Conservation (phyloP, 2,113 vertebrate species). For the Chrysochloris asiatica region DNA sequence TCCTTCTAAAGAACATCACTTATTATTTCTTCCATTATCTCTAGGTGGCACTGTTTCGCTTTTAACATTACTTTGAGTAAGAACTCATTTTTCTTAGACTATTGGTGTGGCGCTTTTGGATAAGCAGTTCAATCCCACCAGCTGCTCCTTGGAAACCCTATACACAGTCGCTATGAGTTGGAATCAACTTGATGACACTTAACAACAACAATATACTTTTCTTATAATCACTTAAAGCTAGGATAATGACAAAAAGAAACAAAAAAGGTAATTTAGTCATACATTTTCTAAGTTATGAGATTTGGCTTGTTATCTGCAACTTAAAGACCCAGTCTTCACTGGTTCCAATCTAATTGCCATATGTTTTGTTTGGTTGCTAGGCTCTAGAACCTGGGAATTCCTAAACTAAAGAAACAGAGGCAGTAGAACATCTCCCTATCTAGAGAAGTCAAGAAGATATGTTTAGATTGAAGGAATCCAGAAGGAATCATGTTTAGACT, state of each 20-base stretch:
- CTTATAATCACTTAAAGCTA: neutral
- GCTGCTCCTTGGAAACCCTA: too few species aligned
- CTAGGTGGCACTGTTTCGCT: constrained; percentile 72
- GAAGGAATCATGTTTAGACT: neutral
- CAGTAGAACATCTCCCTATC: neutral
- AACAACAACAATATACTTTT: too few species aligned
- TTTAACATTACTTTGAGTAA: neutral
- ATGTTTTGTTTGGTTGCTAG: too few species aligned
- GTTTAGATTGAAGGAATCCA: neutral
- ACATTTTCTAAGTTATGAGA: neutral
- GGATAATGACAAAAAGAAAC: neutral
- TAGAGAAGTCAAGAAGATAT: neutral
- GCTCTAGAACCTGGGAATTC: neutral
- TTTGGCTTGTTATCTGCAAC: neutral
- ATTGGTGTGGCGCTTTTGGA: too few species aligned
- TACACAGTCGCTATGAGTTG: too few species aligned
- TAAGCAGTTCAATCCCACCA: too few species aligned
- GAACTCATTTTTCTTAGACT: neutral
- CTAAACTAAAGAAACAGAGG: neutral
- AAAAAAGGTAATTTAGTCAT: neutral
- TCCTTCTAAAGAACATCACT: too few species aligned
- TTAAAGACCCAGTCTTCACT: neutral
- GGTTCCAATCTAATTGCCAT: neutral
- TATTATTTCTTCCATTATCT: constrained; percentile 41
- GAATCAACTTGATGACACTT: too few species aligned